phyloP scores from a whole-genome alignment of 2,113 vertebrate genomes.

The Perca schrenkii region DNA sequence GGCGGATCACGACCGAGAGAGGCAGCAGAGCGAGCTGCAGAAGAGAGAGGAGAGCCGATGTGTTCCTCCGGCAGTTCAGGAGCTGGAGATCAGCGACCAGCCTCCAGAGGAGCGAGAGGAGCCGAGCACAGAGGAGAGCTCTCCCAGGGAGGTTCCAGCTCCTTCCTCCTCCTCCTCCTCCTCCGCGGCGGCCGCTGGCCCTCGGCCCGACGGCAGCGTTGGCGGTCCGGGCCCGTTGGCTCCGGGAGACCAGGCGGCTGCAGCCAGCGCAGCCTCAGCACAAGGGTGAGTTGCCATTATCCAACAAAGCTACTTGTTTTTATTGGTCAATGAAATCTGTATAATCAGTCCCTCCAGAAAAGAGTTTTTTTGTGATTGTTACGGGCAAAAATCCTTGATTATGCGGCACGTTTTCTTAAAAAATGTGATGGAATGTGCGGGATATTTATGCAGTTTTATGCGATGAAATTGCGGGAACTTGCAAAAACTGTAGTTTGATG shows the following conservation, averaged over 20 bases:
- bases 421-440: too few species aligned
- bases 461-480: too few species aligned
- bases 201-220: not conserved
- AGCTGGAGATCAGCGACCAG: constrained; percentile 67
- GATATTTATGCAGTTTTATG: too few species aligned
- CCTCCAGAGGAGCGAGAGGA: not conserved
- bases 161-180: constrained; percentile 6
- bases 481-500: too few species aligned
- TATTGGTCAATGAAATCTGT: not conserved
- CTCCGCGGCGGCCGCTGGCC: not conserved
- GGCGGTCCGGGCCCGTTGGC: not conserved
- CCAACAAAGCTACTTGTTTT: not conserved
- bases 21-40: constrained; percentile 44
- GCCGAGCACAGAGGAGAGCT: constrained; percentile 10
- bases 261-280: constrained; percentile 3
- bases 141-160: constrained; percentile 28
- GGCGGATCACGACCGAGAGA: constrained; percentile 66
- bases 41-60: constrained; percentile 32
- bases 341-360: too few species aligned
- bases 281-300: constrained; percentile 45
- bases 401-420: too few species aligned
- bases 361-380: too few species aligned
- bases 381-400: too few species aligned
- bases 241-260: constrained; percentile 40
- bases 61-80: constrained; percentile 58